A percentile compares a stretch with the other conserved stretches of the same genome.
Evolutionary conservation across 2,113 vertebrate genomes (phyloP).

Genomic region (Silurus glanis): DNA sequence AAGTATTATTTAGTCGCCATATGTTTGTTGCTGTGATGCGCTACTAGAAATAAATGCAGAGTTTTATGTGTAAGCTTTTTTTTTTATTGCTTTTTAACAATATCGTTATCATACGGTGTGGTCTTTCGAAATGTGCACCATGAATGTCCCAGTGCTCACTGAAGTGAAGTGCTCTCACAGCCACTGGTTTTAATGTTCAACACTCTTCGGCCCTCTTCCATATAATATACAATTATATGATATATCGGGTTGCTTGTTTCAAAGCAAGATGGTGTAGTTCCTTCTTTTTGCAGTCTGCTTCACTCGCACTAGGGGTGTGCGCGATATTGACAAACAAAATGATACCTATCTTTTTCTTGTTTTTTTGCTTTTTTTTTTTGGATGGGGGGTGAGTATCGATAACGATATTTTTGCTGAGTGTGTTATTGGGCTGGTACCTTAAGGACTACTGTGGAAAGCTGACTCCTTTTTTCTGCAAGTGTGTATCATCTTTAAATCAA

Average conservation of each 20-base stretch:
- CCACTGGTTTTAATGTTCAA: background rate
- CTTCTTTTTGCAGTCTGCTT: background rate
- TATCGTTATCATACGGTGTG: background rate
- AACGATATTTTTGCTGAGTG: too few relatives aligned
- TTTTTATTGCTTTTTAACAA: background rate
- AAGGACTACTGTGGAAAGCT: too few relatives aligned
- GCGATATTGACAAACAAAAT: too few relatives aligned
- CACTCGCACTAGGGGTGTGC: background rate
- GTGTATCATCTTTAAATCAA: too few relatives aligned
- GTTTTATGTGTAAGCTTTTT: background rate
- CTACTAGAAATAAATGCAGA: background rate
- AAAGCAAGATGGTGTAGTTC: background rate
- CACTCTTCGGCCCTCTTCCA: background rate
- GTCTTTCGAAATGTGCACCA: background rate
- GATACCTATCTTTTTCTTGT: too few relatives aligned
- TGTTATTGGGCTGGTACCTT: too few relatives aligned
- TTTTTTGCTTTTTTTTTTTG: too few relatives aligned
- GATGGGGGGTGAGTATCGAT: too few relatives aligned
- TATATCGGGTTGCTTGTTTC: background rate
- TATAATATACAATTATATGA: background rate
- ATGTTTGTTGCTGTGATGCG: background rate
- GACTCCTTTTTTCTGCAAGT: too few relatives aligned
- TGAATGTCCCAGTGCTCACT: background rate
- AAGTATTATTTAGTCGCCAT: background rate
- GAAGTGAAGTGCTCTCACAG: background rate